A percentile compares a stretch with the other conserved stretches of the same genome.
These are phyloP conservation scores for Aramus guarauna DNA, from an alignment of 2,113 vertebrate species.

Conservation along the genomic window DNA sequence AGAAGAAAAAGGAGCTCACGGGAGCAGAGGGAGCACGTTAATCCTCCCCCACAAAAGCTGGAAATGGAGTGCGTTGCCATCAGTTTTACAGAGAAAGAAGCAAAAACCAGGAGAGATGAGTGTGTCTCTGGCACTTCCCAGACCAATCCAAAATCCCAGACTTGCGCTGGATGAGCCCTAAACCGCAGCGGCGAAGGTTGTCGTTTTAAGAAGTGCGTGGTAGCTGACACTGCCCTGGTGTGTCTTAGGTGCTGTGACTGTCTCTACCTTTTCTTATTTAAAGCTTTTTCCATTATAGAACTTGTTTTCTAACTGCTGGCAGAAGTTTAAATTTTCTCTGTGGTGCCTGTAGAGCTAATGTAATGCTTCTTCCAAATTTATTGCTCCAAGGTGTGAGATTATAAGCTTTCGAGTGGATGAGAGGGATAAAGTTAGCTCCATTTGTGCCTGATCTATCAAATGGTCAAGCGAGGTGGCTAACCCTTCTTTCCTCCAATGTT, in stretches of 20 bases:
- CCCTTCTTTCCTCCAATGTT: not conserved
- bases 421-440: slow-evolving; percentile 42
- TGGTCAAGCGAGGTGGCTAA: not conserved
- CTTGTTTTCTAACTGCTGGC: not conserved
- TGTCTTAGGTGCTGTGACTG: not conserved
- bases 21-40: not conserved
- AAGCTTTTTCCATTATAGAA: not conserved
- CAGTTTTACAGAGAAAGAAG: not conserved
- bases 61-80: not conserved
- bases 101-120: not conserved
- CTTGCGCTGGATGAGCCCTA: not conserved
- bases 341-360: not conserved
- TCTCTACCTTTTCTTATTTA: not conserved
- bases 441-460: slow-evolving; percentile 46
- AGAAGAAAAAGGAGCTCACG: not conserved
- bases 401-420: slow-evolving; percentile 51
- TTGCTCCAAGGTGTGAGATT: slow-evolving; percentile 32
- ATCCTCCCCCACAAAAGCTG: not conserved
- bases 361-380: slow-evolving; percentile 27
- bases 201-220: not conserved
- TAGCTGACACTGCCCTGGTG: not conserved
- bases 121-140: not conserved
- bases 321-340: not conserved
- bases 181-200: not conserved
- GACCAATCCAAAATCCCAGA: not conserved